These are phyloP conservation scores for Anguilla rostrata DNA, from an alignment of 2,113 vertebrate species.

Conservation along the genomic window DNA sequence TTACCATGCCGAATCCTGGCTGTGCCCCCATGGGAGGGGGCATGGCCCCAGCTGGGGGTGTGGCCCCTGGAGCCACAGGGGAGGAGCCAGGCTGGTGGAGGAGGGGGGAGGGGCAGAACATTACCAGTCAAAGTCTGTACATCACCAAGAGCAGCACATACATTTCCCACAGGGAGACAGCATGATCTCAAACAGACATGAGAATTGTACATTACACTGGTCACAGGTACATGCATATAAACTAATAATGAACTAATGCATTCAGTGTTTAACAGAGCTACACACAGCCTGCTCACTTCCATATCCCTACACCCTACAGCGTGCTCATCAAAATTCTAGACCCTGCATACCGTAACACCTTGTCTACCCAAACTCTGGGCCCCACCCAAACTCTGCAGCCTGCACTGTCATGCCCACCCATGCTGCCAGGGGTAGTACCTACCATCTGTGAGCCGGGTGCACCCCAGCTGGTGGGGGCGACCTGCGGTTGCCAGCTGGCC, in stretches of 20 bases:
- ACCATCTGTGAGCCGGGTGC: constrained; percentile 82
- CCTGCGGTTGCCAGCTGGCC: constrained; percentile 94
- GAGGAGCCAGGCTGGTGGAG: constrained; percentile 50
- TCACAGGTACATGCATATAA: not conserved
- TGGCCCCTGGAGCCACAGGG: constrained; percentile 67
- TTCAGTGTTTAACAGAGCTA: not conserved
- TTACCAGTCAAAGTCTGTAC: not conserved
- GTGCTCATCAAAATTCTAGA: not conserved
- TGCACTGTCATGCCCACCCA: not conserved
- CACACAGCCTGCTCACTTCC: not conserved
- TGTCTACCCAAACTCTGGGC: too few species aligned
- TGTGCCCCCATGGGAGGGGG: constrained; percentile 74
- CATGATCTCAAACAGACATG: not conserved
- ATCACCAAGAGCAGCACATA: not conserved
- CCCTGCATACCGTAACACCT: too few species aligned
- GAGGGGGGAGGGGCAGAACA: not conserved
- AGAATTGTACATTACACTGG: not conserved
- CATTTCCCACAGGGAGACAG: not conserved
- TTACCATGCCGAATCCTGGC: constrained; percentile 89
- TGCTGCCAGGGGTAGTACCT: constrained; percentile 23
- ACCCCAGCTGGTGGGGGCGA: constrained; percentile 90
- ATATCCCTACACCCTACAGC: not conserved
- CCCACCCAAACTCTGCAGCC: too few species aligned
- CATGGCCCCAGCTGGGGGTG: constrained; percentile 68
- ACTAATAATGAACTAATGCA: not conserved